A percentile compares a stretch with the other conserved stretches of the same genome.
phyloP scores from a whole-genome alignment of 2,113 vertebrate species.

The Microtus ochrogaster region DNA sequence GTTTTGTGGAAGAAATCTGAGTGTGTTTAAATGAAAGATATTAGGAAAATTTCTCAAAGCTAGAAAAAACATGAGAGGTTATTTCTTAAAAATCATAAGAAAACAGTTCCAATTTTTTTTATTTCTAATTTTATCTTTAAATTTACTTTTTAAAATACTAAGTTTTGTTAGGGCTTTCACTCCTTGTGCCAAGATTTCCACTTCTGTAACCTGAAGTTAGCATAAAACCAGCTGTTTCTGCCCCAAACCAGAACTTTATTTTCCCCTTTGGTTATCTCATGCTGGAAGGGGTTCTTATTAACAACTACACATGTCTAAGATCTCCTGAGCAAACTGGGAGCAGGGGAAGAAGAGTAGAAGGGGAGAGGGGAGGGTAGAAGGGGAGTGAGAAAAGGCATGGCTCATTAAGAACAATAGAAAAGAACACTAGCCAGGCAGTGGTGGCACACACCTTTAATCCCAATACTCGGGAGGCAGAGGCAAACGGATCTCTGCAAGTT shows the following conservation, averaged over 20 bases:
- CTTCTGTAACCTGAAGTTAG: constrained; percentile 11
- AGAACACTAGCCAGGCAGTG: too few species aligned
- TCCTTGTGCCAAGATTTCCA: background rate
- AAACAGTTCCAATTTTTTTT: background rate
- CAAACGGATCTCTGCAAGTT: too few species aligned
- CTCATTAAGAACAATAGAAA: too few species aligned
- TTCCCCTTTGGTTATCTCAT: constrained; percentile 10
- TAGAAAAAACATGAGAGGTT: background rate
- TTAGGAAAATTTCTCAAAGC: constrained; percentile 23
- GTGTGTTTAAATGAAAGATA: background rate
- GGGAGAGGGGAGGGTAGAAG: too few species aligned
- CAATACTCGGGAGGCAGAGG: too few species aligned
- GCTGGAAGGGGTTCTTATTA: constrained; percentile 4
- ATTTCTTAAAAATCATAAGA: background rate
- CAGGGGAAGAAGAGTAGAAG: too few species aligned
- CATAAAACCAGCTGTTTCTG: constrained; percentile 19
- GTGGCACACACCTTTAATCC: too few species aligned
- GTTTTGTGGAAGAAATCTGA: too few species aligned
- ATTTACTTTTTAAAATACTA: background rate
- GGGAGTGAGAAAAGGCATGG: too few species aligned
- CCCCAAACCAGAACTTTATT: constrained; percentile 20
- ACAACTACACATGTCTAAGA: background rate
- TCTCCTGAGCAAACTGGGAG: too few species aligned
- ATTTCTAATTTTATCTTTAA: background rate
- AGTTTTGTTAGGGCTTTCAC: background rate